A percentile compares a stretch with the other conserved stretches of the same genome.
Conservation (phyloP, 2,113 vertebrate genomes). For the Prietella phreatophila region DNA sequence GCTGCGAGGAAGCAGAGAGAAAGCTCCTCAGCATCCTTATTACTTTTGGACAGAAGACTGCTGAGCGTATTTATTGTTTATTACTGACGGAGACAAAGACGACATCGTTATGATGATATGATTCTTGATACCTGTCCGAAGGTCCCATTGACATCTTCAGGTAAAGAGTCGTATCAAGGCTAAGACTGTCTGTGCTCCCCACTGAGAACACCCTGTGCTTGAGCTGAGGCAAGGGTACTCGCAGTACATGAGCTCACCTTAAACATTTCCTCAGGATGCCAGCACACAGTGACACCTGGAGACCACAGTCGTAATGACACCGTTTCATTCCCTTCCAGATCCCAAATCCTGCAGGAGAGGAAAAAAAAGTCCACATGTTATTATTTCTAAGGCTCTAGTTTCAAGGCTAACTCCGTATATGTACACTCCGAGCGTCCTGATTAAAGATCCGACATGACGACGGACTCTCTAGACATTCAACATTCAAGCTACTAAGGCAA, state of each 20-base stretch:
- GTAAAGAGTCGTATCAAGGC: no score
- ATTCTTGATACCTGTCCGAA: no score
- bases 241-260: conserved; percentile 73
- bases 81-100: neutral
- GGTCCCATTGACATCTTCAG: neutral
- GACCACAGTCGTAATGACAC: conserved; percentile 83
- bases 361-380: neutral
- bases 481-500: neutral
- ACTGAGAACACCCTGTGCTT: neutral
- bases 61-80: neutral
- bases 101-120: neutral
- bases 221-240: neutral
- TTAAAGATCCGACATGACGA: neutral
- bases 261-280: conserved; percentile 90
- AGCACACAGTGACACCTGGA: conserved; percentile 93
- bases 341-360: conserved; percentile 82
- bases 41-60: neutral
- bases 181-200: neutral
- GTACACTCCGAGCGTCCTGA: neutral
- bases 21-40: neutral
- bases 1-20: conserved; percentile 64
- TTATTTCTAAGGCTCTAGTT: neutral
- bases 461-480: neutral
- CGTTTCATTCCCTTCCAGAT: conserved; percentile 85
- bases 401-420: neutral